A percentile compares a stretch with the other conserved stretches of the same genome.
phyloP scores from a whole-genome alignment of 2,797 vertebrate species.

The Arctocebus calabarensis region DNA sequence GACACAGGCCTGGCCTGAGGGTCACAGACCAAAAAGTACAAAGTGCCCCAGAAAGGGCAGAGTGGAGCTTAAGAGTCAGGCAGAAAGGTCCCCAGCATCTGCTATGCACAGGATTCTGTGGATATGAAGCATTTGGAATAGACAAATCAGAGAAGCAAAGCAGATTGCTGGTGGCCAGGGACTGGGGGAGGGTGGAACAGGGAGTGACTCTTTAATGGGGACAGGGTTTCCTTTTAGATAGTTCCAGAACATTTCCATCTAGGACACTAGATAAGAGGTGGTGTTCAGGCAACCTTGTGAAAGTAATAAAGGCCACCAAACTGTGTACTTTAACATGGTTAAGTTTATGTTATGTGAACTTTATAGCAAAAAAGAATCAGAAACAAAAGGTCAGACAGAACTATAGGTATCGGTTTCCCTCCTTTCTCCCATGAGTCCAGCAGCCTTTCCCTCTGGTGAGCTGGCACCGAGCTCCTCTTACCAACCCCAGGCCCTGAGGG shows the following conservation, averaged over 20 bases:
- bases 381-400: background rate
- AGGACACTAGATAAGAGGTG: background rate
- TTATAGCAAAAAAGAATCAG: background rate
- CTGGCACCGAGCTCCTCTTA: background rate
- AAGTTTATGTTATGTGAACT: background rate
- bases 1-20: background rate
- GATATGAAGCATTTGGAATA: fast-evolving
- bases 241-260: background rate
- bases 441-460: background rate
- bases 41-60: background rate
- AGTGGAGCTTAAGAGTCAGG: background rate
- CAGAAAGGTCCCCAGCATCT: background rate
- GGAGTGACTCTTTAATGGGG: background rate
- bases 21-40: background rate
- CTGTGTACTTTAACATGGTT: background rate
- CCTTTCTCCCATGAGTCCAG: background rate
- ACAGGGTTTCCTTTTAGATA: background rate
- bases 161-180: no score
- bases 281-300: no score
- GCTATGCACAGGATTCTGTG: background rate
- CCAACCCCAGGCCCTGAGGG: background rate
- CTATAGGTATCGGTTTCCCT: background rate
- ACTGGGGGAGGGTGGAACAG: background rate
- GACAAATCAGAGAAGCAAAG: background rate
- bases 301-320: background rate